Base-by-base conservation (phyloP, 2,797 vertebrate species). In the Rhinatrema bivittatum region DNA sequence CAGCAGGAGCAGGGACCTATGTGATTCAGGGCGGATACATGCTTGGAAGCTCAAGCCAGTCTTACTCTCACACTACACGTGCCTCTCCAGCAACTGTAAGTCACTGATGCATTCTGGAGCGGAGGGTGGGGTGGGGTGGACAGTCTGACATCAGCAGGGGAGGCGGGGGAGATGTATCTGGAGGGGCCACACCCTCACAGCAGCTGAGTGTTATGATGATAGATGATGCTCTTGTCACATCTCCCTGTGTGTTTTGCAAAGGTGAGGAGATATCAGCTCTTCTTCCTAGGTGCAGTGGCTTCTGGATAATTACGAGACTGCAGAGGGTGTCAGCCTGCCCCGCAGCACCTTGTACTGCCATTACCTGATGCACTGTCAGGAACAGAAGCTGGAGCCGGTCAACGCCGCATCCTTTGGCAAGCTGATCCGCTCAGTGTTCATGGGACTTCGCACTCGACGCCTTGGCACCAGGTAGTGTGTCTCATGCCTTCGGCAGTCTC, bases 381-480 rank as follows among this genome's bases (percentile, higher is more conserved):
- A 94, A 53, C 89, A 91, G 68, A 94, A 94, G 59, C 80, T 94
- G 36, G 91, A 96, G 44, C 90, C 91, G 0, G 91, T 96, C 16
- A 96, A 96, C 3, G 93, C 93, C 1, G 93, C 93, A 10, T 93
- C 91, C 34, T 96, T 96, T 3, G 93, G 93, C 32, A 95, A 96
- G 54, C 89, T 96, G 52, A 96, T 96, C 72, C 82, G 93, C 56
- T 94, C 93, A 0, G 88, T 96, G 41, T 94, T 94, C 72, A 88
- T 93, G 86, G 93, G 91, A 13, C 75, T 95, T 11, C 81, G 91
- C 3, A 96, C 93, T 1, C 79, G 92, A 7, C 77, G 92, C 16
- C 79, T 95, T 10, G 92, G 92, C 39, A 95, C 91, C 54, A 85
- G 92, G 92, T 92, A 79, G 20, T 20, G 10, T 13, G 17, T 10